Evolutionary conservation across 2,888 invertebrate genomes (phyloP), one percentile per base, ranked within the genome.

Genomic region (Cyclophora punctaria): DNA sequence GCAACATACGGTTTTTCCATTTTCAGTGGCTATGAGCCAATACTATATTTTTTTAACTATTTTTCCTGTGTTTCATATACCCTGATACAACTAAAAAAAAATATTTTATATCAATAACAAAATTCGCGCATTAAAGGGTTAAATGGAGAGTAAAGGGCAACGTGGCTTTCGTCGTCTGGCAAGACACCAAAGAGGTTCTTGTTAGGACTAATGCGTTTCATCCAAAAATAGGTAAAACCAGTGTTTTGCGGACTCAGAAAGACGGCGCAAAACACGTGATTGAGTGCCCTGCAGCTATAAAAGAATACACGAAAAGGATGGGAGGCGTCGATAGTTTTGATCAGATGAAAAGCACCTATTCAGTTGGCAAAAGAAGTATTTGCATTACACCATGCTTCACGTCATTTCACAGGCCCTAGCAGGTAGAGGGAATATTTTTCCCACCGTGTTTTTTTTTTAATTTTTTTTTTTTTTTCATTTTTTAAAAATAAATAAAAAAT

Each of bases 221-320:
- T 56, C 64, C 63, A 41, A 63, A 62, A 56, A 45, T 55, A 4
- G 55, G 53, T 46, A 44, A 46, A 52, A 63, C 59, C 3, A n/a
- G 35, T 53, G 54, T 62, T 34, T 34, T 48, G 48, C 51, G 60
- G 50, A 64, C 55, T 43, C 51, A 57, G 48, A 61, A 58, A 52
- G 56, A 66, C 46, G 58, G 60, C 46, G 44, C 55, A 7, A 66
- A 49, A 47, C n/a, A 49, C 45, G 46, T 44, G 41, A 35, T 58
- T 5, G n/a, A 46, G 34, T 60, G 59, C 41, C 61, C 57, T 37
- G 4, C 5, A 45, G 57, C 47, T 42, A 48, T 67, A 7, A 56
- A 60, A 51, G 55, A 63, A 48, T 68, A 67, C 42, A 64, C 63
- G 3, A 64, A 66, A 47, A 56, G 64, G 50, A 66, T 65, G 65